Percentiles rank a stretch among this genome's conserved stretches.
Conservation (phyloP, 2,113 vertebrate genomes). For the Alces alces region DNA sequence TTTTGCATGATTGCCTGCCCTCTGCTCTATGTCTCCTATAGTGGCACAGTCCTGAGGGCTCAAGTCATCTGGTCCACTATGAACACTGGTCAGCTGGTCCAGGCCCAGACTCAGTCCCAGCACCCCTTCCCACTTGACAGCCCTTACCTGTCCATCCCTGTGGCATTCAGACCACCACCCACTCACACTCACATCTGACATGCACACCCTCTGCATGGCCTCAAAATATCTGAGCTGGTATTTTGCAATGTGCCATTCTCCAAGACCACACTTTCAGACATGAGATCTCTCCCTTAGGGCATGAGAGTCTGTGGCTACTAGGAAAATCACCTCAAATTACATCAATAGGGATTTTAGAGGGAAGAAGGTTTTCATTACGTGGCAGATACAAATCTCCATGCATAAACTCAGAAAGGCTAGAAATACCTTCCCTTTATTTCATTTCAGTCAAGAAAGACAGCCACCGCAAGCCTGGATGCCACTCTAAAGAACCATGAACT, state of each 20-base stretch:
- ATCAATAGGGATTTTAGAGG: neutral
- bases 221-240: neutral
- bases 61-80: neutral
- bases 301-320: neutral
- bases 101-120: neutral
- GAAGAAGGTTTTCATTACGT: neutral
- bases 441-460: neutral
- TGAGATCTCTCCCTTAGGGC: neutral
- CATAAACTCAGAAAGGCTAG: neutral
- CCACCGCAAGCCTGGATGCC: neutral
- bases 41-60: neutral
- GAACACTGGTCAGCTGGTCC: neutral
- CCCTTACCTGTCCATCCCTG: neutral
- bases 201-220: neutral
- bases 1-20: neutral
- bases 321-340: neutral
- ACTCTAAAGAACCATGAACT: neutral
- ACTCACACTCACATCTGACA: neutral
- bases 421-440: neutral
- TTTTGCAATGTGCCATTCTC: neutral
- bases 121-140: neutral
- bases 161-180: neutral
- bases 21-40: neutral
- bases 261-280: neutral
- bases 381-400: neutral